phyloP scores from a whole-genome alignment of 2,113 vertebrate species.

The Tragulus kanchil region DNA sequence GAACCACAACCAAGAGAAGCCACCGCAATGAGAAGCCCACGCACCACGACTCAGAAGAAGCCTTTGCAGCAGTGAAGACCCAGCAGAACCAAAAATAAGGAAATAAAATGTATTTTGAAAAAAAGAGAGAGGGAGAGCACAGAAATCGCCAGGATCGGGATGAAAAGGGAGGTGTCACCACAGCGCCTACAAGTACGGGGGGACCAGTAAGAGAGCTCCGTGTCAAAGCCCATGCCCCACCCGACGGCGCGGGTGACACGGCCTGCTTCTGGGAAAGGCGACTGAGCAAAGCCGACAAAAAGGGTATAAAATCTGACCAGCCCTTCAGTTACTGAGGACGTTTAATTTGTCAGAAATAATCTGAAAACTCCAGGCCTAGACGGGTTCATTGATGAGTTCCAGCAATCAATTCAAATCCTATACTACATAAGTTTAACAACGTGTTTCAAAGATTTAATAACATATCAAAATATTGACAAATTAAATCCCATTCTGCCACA shows the following conservation, averaged over 20 bases:
- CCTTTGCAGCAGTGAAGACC: too few species aligned
- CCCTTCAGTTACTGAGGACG: too few species aligned
- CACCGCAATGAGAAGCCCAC: too few species aligned
- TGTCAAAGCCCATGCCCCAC: too few species aligned
- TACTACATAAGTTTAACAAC: not conserved
- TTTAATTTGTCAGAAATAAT: not conserved
- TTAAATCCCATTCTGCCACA: not conserved
- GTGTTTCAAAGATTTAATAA: not conserved
- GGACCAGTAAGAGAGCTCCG: too few species aligned
- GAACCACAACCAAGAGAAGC: too few species aligned
- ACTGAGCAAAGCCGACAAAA: not conserved
- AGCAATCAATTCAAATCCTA: not conserved
- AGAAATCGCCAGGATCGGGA: rapidly evolving
- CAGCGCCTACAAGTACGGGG: rapidly evolving
- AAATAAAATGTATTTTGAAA: too few species aligned
- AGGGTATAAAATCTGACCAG: not conserved
- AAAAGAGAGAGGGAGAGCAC: too few species aligned
- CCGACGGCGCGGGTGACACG: not conserved
- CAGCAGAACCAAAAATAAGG: too few species aligned
- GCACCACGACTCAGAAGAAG: too few species aligned
- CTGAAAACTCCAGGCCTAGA: not conserved
- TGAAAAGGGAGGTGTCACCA: too few species aligned
- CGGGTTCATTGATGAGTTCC: not conserved
- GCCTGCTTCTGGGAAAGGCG: not conserved
- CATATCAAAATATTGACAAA: not conserved